Percentiles rank a stretch among this genome's conserved stretches.
phyloP scores from a whole-genome alignment of 2,113 vertebrate genomes.

The Hippoglossus stenolepis region DNA sequence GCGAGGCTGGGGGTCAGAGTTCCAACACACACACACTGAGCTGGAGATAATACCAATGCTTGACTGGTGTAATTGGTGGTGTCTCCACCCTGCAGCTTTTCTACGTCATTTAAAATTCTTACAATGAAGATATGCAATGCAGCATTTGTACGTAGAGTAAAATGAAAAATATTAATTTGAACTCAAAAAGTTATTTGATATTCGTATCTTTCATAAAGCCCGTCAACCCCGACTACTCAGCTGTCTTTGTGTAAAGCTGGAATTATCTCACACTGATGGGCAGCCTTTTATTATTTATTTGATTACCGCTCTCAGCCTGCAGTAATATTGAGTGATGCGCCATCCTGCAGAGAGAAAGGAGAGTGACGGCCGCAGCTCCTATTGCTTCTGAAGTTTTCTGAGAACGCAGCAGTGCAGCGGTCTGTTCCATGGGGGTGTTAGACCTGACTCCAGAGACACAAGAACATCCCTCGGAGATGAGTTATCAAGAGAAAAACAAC shows the following conservation, averaged over 20 bases:
- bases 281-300: slow-evolving; percentile 1
- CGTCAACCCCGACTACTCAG: background rate
- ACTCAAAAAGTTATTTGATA: background rate
- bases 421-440: slow-evolving; percentile 1
- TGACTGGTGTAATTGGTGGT: slow-evolving; percentile 32
- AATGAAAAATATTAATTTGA: slow-evolving; percentile 11
- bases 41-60: slow-evolving; percentile 39
- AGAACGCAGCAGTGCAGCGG: slow-evolving; percentile 32
- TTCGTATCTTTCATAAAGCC: slow-evolving; percentile 9
- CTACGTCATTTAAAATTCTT: slow-evolving; percentile 7
- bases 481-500: background rate
- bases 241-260: slow-evolving; percentile 5
- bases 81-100: slow-evolving; percentile 15
- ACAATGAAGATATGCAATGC: slow-evolving; percentile 6
- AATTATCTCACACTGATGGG: background rate
- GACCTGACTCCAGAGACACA: slow-evolving; percentile 3
- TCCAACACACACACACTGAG: slow-evolving; percentile 5
- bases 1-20: slow-evolving; percentile 3
- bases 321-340: slow-evolving; percentile 38
- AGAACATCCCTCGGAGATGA: slow-evolving; percentile 8
- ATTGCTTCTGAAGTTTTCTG: slow-evolving; percentile 30
- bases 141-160: background rate
- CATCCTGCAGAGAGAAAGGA: slow-evolving; percentile 34
- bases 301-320: background rate
- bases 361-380: slow-evolving; percentile 10